Percentiles rank a stretch among this genome's conserved stretches.
Conservation (phyloP, 2,888 invertebrate species). For the Scaptomyza cyrtandrae region DNA sequence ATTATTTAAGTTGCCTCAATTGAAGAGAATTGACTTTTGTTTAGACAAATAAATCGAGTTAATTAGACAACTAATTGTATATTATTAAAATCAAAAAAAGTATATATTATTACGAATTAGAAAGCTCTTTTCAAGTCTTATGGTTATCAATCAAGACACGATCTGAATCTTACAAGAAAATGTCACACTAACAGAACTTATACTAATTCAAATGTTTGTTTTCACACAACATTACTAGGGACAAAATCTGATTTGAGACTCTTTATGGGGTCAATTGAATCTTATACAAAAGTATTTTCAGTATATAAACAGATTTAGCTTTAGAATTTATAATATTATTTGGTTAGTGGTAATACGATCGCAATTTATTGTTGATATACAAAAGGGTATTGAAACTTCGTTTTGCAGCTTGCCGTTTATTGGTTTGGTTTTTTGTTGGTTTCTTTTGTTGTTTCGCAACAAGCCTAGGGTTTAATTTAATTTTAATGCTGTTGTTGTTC, state of each 20-base stretch:
- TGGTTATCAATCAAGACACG: too few species aligned
- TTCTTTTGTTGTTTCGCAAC: slow-evolving; percentile 3
- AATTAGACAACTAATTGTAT: too few species aligned
- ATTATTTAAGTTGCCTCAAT: not conserved
- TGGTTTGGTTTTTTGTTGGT: not conserved
- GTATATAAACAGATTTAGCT: not conserved
- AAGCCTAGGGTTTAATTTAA: slow-evolving; percentile 20
- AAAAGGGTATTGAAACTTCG: slow-evolving; percentile 19
- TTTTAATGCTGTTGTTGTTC: slow-evolving; percentile 2
- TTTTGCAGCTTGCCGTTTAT: not conserved
- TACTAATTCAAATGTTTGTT: not conserved
- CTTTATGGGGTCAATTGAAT: not conserved
- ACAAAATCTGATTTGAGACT: not conserved
- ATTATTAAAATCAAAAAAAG: not conserved
- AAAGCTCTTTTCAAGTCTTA: too few species aligned
- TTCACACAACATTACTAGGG: not conserved
- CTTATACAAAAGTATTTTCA: not conserved
- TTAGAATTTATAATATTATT: not conserved
- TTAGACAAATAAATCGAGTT: not conserved
- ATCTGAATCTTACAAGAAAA: not conserved
- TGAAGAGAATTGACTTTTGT: not conserved
- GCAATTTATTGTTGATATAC: not conserved
- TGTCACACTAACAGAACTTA: not conserved
- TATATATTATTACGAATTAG: too few species aligned
- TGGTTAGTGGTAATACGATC: not conserved